Evolutionary conservation across 2,113 vertebrate species (phyloP).

Genomic region (Morone chrysops): DNA sequence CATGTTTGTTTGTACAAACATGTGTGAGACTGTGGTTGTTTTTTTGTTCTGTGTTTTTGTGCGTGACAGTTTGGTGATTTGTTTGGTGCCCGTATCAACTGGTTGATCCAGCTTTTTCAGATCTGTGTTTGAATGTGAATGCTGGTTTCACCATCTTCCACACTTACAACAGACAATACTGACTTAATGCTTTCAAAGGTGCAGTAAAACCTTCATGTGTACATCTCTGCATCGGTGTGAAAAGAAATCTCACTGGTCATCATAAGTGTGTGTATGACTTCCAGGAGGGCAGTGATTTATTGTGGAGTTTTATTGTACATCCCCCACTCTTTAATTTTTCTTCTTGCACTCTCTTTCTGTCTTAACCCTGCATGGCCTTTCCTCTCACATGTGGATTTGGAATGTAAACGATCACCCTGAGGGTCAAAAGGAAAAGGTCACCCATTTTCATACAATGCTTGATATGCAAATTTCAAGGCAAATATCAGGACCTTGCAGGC

Average conservation of each 20-base stretch:
- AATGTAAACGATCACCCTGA: slow-evolving; percentile 64
- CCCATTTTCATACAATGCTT: slow-evolving; percentile 65
- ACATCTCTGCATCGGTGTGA: slow-evolving; percentile 1
- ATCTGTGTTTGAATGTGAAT: slow-evolving; percentile 17
- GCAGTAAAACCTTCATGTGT: slow-evolving; percentile 15
- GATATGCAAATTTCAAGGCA: slow-evolving; percentile 75
- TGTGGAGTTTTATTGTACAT: slow-evolving; percentile 23
- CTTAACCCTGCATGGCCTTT: slow-evolving; percentile 1
- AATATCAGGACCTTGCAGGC: slow-evolving; percentile 57
- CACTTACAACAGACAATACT: slow-evolving; percentile 11
- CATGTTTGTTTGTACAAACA: not conserved
- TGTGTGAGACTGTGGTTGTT: slow-evolving; percentile 10
- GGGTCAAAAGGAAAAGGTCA: slow-evolving; percentile 71
- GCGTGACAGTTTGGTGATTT: slow-evolving; percentile 33
- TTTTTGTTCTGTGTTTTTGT: slow-evolving; percentile 21
- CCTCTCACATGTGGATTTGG: slow-evolving; percentile 41
- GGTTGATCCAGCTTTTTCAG: slow-evolving; percentile 59
- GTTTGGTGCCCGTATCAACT: slow-evolving; percentile 45
- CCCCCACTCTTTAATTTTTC: slow-evolving; percentile 24
- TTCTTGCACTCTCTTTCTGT: not conserved
- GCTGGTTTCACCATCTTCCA: slow-evolving; percentile 37
- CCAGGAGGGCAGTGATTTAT: slow-evolving; percentile 52
- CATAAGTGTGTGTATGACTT: slow-evolving; percentile 40
- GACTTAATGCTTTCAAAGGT: slow-evolving; percentile 29
- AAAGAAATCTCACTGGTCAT: slow-evolving; percentile 19